Conservation (phyloP, 2,113 vertebrate genomes). For the Romanogobio albipinnatus region DNA sequence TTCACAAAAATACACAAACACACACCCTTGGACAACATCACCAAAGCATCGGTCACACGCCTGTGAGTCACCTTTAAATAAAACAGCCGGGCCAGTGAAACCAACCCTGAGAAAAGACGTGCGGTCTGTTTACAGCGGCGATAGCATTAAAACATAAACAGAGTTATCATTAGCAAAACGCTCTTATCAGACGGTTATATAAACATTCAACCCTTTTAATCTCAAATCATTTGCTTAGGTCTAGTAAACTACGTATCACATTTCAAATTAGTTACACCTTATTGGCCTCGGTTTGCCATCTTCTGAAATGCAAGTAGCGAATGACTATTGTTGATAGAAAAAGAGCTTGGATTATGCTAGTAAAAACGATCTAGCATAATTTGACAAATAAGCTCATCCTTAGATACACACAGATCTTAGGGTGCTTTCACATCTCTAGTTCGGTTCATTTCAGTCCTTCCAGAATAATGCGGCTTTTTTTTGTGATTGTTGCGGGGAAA, state of each 20-base stretch:
- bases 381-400: too few relatives aligned
- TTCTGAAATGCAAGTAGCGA: background rate
- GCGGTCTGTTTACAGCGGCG: background rate
- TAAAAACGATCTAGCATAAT: too few relatives aligned
- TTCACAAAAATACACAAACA: constrained; percentile 21
- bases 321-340: background rate
- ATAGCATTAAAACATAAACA: constrained; percentile 25
- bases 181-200: background rate
- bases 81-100: background rate
- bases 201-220: background rate
- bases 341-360: background rate
- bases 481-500: too few relatives aligned
- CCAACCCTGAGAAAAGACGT: constrained; percentile 23
- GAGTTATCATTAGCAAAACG: constrained; percentile 6
- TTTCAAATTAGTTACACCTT: background rate
- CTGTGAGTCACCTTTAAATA: constrained; percentile 41
- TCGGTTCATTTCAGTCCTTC: too few relatives aligned
- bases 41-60: constrained; percentile 18
- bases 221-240: background rate
- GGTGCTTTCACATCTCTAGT: too few relatives aligned
- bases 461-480: too few relatives aligned
- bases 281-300: background rate
- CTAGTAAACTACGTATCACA: background rate
- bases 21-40: constrained; percentile 37
- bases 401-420: too few relatives aligned